Percentiles rank a stretch among this genome's conserved stretches.
Evolutionary conservation across 2,797 vertebrate species (phyloP).

Genomic region (Cryptoprocta ferox): DNA sequence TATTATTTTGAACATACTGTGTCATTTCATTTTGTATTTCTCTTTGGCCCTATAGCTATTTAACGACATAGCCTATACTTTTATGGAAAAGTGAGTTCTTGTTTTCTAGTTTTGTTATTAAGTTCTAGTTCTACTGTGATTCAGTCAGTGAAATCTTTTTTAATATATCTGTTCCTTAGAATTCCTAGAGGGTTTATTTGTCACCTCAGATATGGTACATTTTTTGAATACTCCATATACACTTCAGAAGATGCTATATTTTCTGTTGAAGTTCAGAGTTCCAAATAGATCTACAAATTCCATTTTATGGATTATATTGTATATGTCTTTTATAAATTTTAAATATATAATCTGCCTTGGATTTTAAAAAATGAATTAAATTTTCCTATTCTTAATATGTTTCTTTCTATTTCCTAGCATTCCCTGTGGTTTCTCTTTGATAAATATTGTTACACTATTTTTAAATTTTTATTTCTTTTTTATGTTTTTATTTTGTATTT

Average conservation of each 20-base stretch:
- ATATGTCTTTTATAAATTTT: neutral
- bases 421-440: neutral
- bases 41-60: neutral
- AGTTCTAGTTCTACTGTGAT: neutral
- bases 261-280: neutral
- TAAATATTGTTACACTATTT: neutral
- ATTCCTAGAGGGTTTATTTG: neutral
- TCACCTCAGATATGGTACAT: neutral
- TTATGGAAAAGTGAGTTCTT: neutral
- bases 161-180: neutral
- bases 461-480: neutral
- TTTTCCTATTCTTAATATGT: neutral
- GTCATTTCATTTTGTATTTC: neutral
- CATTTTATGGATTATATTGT: neutral
- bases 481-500: neutral
- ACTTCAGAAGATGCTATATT: neutral
- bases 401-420: neutral
- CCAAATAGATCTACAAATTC: neutral
- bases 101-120: neutral
- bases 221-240: neutral
- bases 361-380: conserved; percentile 11
- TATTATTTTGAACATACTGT: neutral
- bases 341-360: neutral
- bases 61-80: neutral
- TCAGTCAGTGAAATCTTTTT: neutral